Evolutionary conservation across 92 coral and sea anemone genomes (phyloP), one percentile per base, ranked within the genome.

Genomic region (Epizoanthus ramosus): DNA sequence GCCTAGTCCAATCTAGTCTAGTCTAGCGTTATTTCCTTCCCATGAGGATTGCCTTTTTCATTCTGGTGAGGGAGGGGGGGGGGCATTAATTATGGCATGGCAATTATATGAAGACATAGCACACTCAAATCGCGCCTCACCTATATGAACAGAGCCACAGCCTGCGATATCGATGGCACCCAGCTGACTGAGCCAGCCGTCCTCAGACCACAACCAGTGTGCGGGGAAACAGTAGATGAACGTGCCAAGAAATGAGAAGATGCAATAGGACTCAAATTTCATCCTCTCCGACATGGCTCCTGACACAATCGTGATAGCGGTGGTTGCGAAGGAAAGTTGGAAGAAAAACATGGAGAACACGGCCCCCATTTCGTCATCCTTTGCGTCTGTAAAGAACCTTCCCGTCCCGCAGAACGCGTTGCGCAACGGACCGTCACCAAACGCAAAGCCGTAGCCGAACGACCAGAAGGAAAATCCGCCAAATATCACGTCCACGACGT

Each of bases 391-490:
- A 57, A 92, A 87, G 24, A 92, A 92, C 28, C 92, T 73, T 22
- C 95, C 95, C 25, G 57, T 87, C 43, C 95, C 95, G 18, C 93
- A 89, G 80, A 92, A 92, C 7, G 91, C 74, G 77, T 92, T 92
- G 59, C 89, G 81, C 39, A 71, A 63, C 24, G 90, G 81, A 7
- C 74, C 77, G 43, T 92, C 92, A 0, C 95, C 95, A 54, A 92
- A 92, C 17, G 93, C 92, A 15, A 92, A 74, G 3, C 85, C 91
- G 64, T 84, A 92, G 41, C 95, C 95, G 35, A 92, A 92, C 63
- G 87, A 82, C 95, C 95, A 92, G 74, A 86, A 92, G 18, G 95
- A 85, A 10, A 92, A 74, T 3, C 95, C 95, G 33, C 95, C 95
- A 57, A 89, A 92, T 13, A 92, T 92, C 19, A 92, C 95, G 61